Percentiles rank a stretch among this genome's conserved stretches.
These are phyloP conservation scores for Chloroclystis v-ata DNA, from an alignment of 2,888 invertebrate species.

Conservation along the genomic window DNA sequence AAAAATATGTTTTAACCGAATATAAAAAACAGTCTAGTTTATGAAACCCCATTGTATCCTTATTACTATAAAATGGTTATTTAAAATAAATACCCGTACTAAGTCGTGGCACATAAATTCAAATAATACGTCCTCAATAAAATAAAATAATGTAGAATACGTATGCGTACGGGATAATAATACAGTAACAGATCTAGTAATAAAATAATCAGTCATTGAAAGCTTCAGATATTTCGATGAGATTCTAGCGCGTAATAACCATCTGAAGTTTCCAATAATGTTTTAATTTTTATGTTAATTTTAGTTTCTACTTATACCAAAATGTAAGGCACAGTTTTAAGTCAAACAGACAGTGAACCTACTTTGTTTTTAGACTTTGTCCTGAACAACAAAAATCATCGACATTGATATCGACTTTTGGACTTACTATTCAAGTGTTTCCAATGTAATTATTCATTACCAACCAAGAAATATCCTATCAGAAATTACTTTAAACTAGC, in stretches of 20 bases:
- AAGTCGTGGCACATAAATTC: constrained; percentile 60
- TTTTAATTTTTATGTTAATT: constrained; percentile 35
- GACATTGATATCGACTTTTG: constrained; percentile 1
- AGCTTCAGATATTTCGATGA: constrained; percentile 67
- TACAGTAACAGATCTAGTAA: constrained; percentile 60
- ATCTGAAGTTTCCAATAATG: constrained; percentile 75
- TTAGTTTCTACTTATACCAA: constrained; percentile 25
- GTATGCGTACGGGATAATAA: constrained; percentile 47
- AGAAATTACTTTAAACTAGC: constrained; percentile 53
- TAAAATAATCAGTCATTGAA: constrained; percentile 70
- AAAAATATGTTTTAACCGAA: not conserved
- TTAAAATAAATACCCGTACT: constrained; percentile 64
- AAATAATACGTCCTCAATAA: constrained; percentile 42
- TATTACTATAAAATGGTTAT: constrained; percentile 37
- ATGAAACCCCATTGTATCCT: constrained; percentile 20
- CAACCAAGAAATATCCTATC: not conserved
- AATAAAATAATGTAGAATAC: constrained; percentile 31
- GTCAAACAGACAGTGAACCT: not conserved
- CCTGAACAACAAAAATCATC: not conserved
- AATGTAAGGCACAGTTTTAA: constrained; percentile 12
- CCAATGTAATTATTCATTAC: not conserved
- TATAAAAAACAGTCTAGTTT: constrained; percentile 10
- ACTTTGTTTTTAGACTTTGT: not conserved
- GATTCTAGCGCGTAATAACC: constrained; percentile 61
- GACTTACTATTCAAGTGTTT: constrained; percentile 8